Evolutionary conservation across 2,888 invertebrate species (phyloP).

Genomic region (Dexiosoma caninum): DNA sequence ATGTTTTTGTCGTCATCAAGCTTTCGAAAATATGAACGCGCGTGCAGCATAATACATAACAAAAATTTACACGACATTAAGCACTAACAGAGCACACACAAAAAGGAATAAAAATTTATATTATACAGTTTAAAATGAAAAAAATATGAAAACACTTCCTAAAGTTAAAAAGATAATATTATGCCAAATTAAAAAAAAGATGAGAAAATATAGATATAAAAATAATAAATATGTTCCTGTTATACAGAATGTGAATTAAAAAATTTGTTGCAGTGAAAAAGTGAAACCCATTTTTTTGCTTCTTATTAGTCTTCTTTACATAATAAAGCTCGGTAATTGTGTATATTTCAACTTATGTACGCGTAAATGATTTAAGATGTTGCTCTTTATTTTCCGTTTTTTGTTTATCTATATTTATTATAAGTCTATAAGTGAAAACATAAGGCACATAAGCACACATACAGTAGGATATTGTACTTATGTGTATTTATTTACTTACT

Average conservation of each 20-base stretch:
- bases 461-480: conserved; percentile 1
- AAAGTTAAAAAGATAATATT: conserved; percentile 18
- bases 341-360: conserved; percentile 32
- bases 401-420: conserved; percentile 34
- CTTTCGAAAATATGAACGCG: conserved; percentile 69
- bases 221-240: conserved; percentile 21
- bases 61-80: conserved; percentile 43
- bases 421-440: conserved; percentile 23
- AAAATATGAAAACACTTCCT: conserved; percentile 26
- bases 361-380: conserved; percentile 53
- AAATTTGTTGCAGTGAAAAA: conserved; percentile 50
- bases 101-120: conserved; percentile 34
- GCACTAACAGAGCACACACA: conserved; percentile 50
- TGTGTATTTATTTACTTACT: background rate
- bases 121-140: conserved; percentile 44
- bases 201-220: conserved; percentile 30
- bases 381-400: conserved; percentile 49
- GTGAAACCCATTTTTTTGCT: conserved; percentile 41
- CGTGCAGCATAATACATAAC: conserved; percentile 68
- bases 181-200: conserved; percentile 27
- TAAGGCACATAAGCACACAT: background rate
- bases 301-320: conserved; percentile 49
- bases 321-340: conserved; percentile 43
- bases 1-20: conserved; percentile 63
- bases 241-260: conserved; percentile 16